Evolutionary conservation across 2,113 vertebrate genomes (phyloP).

Genomic region (Clinocottus analis): DNA sequence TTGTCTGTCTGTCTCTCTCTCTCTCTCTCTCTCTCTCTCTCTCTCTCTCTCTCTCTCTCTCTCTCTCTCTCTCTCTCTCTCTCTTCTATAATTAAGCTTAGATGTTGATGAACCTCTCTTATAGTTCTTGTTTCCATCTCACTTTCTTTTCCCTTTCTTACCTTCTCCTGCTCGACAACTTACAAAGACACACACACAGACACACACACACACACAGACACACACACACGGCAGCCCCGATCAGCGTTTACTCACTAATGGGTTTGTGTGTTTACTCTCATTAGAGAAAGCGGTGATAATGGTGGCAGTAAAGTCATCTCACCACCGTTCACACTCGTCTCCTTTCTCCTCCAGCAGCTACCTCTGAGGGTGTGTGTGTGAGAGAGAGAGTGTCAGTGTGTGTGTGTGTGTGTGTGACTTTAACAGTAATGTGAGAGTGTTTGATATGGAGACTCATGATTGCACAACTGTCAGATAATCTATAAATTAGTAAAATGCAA

Average conservation of each 20-base stretch:
- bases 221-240: slow-evolving; percentile 11
- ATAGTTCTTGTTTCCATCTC: slow-evolving; percentile 9
- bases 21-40: slow-evolving; percentile 15
- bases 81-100: slow-evolving; percentile 51
- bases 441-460: neutral
- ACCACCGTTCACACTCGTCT: slow-evolving; percentile 60
- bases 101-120: neutral
- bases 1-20: slow-evolving; percentile 21
- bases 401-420: slow-evolving; percentile 6
- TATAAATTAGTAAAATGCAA: neutral
- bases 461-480: neutral
- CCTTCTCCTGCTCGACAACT: slow-evolving; percentile 15
- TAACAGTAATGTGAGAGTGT: neutral
- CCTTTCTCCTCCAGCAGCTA: slow-evolving; percentile 49
- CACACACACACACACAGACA: slow-evolving; percentile 20
- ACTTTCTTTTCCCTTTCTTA: neutral
- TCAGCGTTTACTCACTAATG: slow-evolving; percentile 58
- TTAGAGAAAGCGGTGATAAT: slow-evolving; percentile 59
- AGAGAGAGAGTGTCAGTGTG: too few relatives aligned
- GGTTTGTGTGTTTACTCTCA: slow-evolving; percentile 63
- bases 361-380: too few relatives aligned
- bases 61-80: slow-evolving; percentile 31
- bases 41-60: slow-evolving; percentile 43
- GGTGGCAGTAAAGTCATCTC: slow-evolving; percentile 63
- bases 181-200: slow-evolving; percentile 14